Percentiles rank a stretch among this genome's conserved stretches.
Evolutionary conservation across 1,140 invertebrate genomes (phyloP).

Genomic region (Dryas iulia): DNA sequence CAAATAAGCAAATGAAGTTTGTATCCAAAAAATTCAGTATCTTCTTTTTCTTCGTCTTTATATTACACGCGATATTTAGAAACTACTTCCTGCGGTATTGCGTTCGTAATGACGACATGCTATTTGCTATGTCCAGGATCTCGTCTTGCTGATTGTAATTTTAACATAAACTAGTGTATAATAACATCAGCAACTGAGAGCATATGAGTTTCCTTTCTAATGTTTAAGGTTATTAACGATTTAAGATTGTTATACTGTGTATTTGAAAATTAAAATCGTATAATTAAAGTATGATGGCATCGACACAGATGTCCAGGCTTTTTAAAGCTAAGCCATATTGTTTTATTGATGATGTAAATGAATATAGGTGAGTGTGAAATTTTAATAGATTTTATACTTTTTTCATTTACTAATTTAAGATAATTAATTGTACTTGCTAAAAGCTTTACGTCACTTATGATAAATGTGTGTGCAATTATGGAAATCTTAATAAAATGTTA

Average conservation of each 20-base stretch:
- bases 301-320: too few relatives aligned
- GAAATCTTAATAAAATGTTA: background rate
- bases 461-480: constrained; percentile 3
- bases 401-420: background rate
- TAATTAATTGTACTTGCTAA: background rate
- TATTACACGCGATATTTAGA: too few relatives aligned
- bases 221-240: background rate
- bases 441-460: background rate
- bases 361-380: background rate
- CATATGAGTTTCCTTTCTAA: background rate
- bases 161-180: too few relatives aligned
- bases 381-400: background rate
- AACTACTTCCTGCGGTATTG: too few relatives aligned
- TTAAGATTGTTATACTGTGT: background rate
- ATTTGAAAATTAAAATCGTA: background rate
- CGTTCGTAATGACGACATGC: too few relatives aligned
- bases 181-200: background rate
- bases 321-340: too few relatives aligned
- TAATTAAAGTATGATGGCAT: background rate
- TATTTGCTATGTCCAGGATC: too few relatives aligned
- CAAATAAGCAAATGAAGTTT: too few relatives aligned
- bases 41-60: too few relatives aligned
- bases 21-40: too few relatives aligned
- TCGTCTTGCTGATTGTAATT: too few relatives aligned
- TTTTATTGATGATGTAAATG: too few relatives aligned